Evolutionary conservation across 2,797 vertebrate species (phyloP), one percentile per base, ranked within the genome.

Genomic region (Melopsittacus undulatus): DNA sequence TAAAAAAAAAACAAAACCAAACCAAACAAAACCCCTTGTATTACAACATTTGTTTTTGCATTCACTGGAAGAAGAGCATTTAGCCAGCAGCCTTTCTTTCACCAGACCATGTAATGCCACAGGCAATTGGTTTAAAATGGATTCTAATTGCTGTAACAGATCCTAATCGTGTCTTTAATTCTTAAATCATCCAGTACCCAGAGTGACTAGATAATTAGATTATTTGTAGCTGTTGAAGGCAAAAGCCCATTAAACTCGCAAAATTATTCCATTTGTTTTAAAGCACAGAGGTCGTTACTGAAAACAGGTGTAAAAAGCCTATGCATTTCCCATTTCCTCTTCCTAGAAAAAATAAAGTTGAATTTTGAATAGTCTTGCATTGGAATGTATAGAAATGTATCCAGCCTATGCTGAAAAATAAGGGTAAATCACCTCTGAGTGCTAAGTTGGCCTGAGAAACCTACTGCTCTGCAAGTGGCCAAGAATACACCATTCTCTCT

Each of bases 121-220:
- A 89, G 94, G 91, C 95, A 96, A 87, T 92, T 95, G 90, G 75
- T 94, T 96, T 95, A 90, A 94, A 95, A 94, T 66, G 75, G 83
- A 96, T 95, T 92, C 74, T 95, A 95, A 96, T 94, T 96, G 94
- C 90, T 92, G 83, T 92, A 96, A 96, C 95, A 80, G 86, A 96
- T 96, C 96, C 93, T 96, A 95, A 96, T 90, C 2, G 0, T 92
- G 83, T 89, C 90, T 95, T 96, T 95, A 93, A 96, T 95, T 96
- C 94, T 96, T 94, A 94, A 96, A 94, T 96, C 92, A 95, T 80
- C 81, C 90, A 80, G 78, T 82, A 85, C 22, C 59, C 61, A 51
- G 64, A 87, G 59, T 83, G 92, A 83, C 72, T 85, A 54, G 48
- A 83, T 93, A 96, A 96, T 96, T 93, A 94, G 88, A 89, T 97